These are phyloP conservation scores for Stenchaetothrips biformis DNA, from an alignment of 2,888 invertebrate species.

Conservation along the genomic window DNA sequence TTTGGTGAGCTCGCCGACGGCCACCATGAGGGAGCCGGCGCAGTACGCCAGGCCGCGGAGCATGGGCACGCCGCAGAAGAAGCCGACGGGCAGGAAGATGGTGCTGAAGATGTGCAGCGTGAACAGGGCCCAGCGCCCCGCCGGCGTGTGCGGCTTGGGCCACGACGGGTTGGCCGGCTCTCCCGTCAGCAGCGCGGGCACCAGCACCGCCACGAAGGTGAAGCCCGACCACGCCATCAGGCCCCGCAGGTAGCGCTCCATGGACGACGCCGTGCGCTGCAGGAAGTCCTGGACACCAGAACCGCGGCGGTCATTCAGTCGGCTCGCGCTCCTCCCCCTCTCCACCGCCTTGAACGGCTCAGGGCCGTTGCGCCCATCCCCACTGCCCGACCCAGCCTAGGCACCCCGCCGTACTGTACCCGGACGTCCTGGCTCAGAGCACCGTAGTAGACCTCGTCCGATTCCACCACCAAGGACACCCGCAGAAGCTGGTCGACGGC, in stretches of 20 bases:
- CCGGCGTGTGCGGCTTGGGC: neutral
- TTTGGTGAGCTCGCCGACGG: neutral
- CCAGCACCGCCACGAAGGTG: neutral
- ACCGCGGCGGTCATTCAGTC: too few species aligned
- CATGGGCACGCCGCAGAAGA: neutral
- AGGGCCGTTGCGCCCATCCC: too few species aligned
- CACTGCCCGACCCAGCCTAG: too few species aligned
- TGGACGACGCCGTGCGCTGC: neutral
- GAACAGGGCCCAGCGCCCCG: neutral
- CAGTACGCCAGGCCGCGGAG: neutral
- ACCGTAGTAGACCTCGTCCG: too few species aligned
- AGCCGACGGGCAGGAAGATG: slow-evolving; percentile 5
- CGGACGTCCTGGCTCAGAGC: too few species aligned
- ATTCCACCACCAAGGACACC: neutral
- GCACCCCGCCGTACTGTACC: too few species aligned
- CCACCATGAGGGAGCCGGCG: neutral
- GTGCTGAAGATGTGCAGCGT: neutral
- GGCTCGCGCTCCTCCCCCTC: too few species aligned
- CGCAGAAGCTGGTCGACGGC: neutral
- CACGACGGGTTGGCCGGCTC: slow-evolving; percentile 11
- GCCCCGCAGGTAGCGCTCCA: neutral
- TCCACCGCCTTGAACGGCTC: too few species aligned
- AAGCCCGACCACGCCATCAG: neutral
- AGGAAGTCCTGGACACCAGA: neutral
- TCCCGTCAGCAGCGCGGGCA: neutral